Evolutionary conservation across 2,888 invertebrate species (phyloP), one percentile per base, ranked within the genome.

Genomic region (Ennomos fuscantarius): DNA sequence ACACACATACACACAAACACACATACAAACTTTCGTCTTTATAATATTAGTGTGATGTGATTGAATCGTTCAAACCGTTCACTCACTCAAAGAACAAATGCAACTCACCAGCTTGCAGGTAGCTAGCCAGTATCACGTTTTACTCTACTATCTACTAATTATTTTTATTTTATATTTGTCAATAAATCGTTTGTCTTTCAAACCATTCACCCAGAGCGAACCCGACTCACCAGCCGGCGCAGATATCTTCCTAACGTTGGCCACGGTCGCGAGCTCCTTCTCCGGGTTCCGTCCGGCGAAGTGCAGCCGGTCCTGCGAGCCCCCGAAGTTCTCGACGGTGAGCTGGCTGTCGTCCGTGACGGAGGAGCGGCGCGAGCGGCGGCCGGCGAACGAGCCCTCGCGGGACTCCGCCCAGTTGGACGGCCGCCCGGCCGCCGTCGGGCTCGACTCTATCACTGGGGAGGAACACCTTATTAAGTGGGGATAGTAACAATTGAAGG

Each of bases 301-400:
- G 89, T 97, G 96, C 70, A 97, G 85, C 72, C 97, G 95, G 84
- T 98, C 97, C 92, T 97, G 97, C 66, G 97, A 97, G 55, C 98
- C 98, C 44, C 98, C 97, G 84, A 98, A 97, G 90, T 98, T 98
- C 90, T 98, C 98, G 53, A 97, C 96, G 0, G 97, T 98, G 69
- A 98, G 93, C 84, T 97, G 97, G 34, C 97, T 97, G 81, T 98
- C 97, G 80, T 97, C 97, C 0, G 89, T 78, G 47, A 96, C 93
- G 66, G 97, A 97, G 79, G 97, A 97, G 63, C 97, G 93, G 12
- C 97, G 93, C 43, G 97, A 97, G 43, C 97, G 94, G 3, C 97
- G 94, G 43, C 97, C 97, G 54, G 96, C 97, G 89, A 95, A 97
- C 60, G 86, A 79, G 34, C 69, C 69, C 70, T 86, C 84, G 59